Percentiles rank a stretch among this genome's conserved stretches.
These are phyloP conservation scores for Nasonia oneida DNA, from an alignment of 2,888 invertebrate genomes.

Conservation along the genomic window DNA sequence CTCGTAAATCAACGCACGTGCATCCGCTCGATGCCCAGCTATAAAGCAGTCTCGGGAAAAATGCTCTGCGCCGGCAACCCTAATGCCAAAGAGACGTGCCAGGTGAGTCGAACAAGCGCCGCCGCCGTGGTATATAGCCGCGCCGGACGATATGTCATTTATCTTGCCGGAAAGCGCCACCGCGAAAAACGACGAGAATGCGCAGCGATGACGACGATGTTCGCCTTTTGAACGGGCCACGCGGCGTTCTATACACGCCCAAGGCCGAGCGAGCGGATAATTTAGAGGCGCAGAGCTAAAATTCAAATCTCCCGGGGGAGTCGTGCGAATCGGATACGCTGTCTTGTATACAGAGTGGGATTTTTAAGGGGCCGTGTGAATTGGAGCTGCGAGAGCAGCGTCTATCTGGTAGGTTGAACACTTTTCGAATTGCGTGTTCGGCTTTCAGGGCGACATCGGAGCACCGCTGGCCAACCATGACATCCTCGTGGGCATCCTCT, in stretches of 20 bases:
- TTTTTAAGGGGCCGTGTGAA: background rate
- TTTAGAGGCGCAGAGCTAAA: background rate
- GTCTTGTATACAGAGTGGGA: background rate
- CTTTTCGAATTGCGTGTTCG: background rate
- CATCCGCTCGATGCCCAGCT: constrained; percentile 59
- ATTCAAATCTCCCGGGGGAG: constrained; percentile 42
- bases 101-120: constrained; percentile 55
- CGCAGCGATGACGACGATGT: constrained; percentile 10
- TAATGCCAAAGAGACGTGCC: constrained; percentile 54
- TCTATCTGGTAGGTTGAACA: background rate
- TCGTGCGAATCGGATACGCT: background rate
- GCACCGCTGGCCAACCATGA: constrained; percentile 80
- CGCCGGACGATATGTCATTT: constrained; percentile 45
- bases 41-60: constrained; percentile 78
- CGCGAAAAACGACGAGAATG: constrained; percentile 14
- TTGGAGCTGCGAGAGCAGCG: no score
- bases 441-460: constrained; percentile 80
- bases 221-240: background rate
- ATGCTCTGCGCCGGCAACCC: constrained; percentile 83
- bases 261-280: background rate
- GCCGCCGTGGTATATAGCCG: background rate
- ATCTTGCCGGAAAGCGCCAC: constrained; percentile 27
- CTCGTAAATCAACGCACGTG: constrained; percentile 66
- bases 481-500: constrained; percentile 81
- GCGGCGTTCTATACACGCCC: background rate